Evolutionary conservation across 2,113 vertebrate species (phyloP), one percentile per base, ranked within the genome.

Genomic region (Paedocypris sp.): DNA sequence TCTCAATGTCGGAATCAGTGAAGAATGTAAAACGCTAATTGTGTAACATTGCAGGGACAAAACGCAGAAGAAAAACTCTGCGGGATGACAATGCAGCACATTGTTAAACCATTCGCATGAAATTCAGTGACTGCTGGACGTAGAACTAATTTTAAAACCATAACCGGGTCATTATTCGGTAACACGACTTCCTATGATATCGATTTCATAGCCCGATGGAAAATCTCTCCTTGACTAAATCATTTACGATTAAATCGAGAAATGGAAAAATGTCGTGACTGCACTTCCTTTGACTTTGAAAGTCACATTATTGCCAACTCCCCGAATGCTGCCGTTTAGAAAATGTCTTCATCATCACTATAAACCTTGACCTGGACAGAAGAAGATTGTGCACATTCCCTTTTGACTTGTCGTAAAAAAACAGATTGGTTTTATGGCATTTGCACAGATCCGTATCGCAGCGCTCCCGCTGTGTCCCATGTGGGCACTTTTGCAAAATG

Each of bases 311-410:
- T 45, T 5, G 19, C 20, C 39, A 38, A 39, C 29, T 54, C 50
- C 28, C 18, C 56, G 16, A 61, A 62, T 66, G 22, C 10, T 60
- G 25, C 19, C 42, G 41, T 38, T 20, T 12, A 18, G 1, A 62
- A 32, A 15, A 57, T 43, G 50, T 20, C 26, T 48, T 62, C 38
- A 57, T 57, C 59, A 43, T 57, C 19, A 49, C 33, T 32, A 38
- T 49, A 60, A 68, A 53, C 50, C 43, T 18, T 62, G 50, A 62
- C 33, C 28, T 56, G 11, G n/a, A 12, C n/a, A 12, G 52, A 62
- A 47, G 36, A 6, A 39, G 8, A 3, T 26, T 41, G 19, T 2
- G 2, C 39, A 32, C n/a, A 1, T 11, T 11, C 15, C 36, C 23
- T 61, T 41, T 51, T 16, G 35, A 57, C 53, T 54, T 32, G 52